Percentiles rank a stretch among this genome's conserved stretches.
Evolutionary conservation across 2,888 invertebrate species (phyloP).

Genomic region (Thereva nobilitata): DNA sequence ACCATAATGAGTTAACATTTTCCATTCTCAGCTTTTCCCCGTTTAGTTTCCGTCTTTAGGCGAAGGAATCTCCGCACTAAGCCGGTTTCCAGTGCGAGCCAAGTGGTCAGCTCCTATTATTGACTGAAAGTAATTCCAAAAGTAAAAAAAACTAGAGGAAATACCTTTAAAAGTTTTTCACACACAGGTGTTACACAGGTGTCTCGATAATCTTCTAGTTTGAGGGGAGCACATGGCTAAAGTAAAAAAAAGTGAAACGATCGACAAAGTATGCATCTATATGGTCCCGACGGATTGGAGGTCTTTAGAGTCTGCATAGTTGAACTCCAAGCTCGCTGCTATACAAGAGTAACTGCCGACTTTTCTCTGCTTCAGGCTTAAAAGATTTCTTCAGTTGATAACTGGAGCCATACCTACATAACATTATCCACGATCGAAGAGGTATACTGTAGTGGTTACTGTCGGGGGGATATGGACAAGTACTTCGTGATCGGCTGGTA

Average conservation of each 20-base stretch:
- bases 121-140: conserved; percentile 10
- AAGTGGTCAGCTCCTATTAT: neutral
- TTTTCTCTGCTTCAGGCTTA: conserved; percentile 28
- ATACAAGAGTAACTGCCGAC: conserved; percentile 28
- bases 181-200: conserved; percentile 37
- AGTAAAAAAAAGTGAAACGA: conserved; percentile 16
- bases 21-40: no score
- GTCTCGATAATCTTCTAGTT: conserved; percentile 31
- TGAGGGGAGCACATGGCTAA: conserved; percentile 7
- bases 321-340: no score
- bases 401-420: conserved; percentile 22
- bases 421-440: conserved; percentile 9
- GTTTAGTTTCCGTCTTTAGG: no score
- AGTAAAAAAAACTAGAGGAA: conserved; percentile 18
- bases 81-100: no score
- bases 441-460: neutral
- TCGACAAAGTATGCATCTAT: conserved; percentile 7
- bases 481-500: conserved; percentile 29
- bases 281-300: neutral
- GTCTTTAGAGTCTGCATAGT: no score
- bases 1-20: no score
- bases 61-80: no score
- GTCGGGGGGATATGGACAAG: conserved; percentile 8
- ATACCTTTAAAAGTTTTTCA: conserved; percentile 30
- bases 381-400: conserved; percentile 30